Percentiles rank a stretch among this genome's conserved stretches.
phyloP scores from a whole-genome alignment of 2,888 invertebrate genomes.

The Hedya salicella region DNA sequence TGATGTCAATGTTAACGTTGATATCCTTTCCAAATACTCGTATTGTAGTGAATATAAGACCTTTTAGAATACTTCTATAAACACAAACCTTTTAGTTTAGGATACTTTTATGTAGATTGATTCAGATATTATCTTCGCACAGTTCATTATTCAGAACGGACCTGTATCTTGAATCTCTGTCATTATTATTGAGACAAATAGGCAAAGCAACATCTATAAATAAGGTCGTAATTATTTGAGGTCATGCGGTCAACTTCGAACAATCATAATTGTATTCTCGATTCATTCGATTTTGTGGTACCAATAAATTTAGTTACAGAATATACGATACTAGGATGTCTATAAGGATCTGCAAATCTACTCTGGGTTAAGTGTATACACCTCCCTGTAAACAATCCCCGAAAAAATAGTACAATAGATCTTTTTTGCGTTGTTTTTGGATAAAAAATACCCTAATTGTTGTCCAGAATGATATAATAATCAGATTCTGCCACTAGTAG shows the following conservation, averaged over 20 bases:
- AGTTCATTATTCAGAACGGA: constrained; percentile 9
- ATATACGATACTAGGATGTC: too few species aligned
- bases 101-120: background rate
- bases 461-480: too few species aligned
- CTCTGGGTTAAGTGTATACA: too few species aligned
- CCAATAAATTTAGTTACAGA: too few species aligned
- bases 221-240: constrained; percentile 17
- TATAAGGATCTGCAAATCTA: too few species aligned
- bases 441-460: too few species aligned
- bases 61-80: background rate
- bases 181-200: constrained; percentile 31
- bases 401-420: too few species aligned
- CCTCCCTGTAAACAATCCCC: too few species aligned
- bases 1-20: constrained; percentile 12
- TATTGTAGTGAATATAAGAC: constrained; percentile 4
- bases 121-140: constrained; percentile 12
- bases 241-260: constrained; percentile 21
- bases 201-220: constrained; percentile 16
- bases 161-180: background rate
- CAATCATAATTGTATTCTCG: background rate
- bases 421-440: too few species aligned
- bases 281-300: too few species aligned
- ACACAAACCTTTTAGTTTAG: too few species aligned
- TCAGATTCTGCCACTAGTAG: too few species aligned
- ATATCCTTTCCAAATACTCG: constrained; percentile 9